These are phyloP conservation scores for Gallinago stenura DNA, from an alignment of 2,797 vertebrate genomes.

Conservation along the genomic window DNA sequence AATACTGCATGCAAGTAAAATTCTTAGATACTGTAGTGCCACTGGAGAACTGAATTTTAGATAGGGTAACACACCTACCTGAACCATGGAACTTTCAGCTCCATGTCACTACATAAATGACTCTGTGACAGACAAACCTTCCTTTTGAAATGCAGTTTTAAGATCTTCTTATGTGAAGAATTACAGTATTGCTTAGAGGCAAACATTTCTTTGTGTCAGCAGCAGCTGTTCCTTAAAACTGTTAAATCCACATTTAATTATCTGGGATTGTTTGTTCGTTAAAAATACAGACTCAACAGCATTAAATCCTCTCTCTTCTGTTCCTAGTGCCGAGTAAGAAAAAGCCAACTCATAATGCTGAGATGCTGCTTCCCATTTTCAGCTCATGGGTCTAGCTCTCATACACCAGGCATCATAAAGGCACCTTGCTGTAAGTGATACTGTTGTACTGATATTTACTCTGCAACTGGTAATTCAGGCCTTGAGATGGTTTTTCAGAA, in stretches of 20 bases:
- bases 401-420: background rate
- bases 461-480: background rate
- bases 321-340: background rate
- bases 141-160: background rate
- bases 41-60: background rate
- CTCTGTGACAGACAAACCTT: background rate
- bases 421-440: background rate
- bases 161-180: background rate
- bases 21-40: background rate
- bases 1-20: background rate
- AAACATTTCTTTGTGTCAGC: background rate
- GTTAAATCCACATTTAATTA: background rate
- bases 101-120: background rate
- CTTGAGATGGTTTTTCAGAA: background rate
- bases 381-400: background rate
- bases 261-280: background rate
- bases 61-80: background rate
- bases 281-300: background rate
- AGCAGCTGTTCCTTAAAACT: background rate
- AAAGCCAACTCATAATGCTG: background rate
- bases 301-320: background rate
- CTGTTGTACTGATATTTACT: background rate
- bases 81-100: background rate
- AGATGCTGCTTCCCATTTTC: background rate
- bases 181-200: background rate